These are phyloP conservation scores for Caranx melampygus DNA, from an alignment of 2,113 vertebrate species.

Conservation along the genomic window DNA sequence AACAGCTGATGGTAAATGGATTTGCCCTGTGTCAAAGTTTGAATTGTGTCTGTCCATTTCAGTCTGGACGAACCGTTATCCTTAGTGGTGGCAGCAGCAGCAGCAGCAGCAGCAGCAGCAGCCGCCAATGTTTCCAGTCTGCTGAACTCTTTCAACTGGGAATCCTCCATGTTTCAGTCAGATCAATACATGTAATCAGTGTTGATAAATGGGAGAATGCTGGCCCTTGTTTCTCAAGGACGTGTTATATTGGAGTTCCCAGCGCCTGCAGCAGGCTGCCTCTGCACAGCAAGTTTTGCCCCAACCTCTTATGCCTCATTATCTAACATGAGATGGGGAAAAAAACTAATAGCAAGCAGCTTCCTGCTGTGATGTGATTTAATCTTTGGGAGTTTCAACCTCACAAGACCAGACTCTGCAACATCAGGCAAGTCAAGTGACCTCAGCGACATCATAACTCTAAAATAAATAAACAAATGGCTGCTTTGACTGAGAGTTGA, in stretches of 20 bases:
- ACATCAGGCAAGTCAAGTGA: too few species aligned
- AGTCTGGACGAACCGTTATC: neutral
- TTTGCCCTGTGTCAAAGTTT: neutral
- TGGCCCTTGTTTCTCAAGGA: constrained; percentile 75
- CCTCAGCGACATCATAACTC: too few species aligned
- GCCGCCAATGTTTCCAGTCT: constrained; percentile 58
- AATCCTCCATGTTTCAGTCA: constrained; percentile 52
- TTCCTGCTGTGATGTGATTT: neutral
- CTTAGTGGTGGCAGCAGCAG: neutral
- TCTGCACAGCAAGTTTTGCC: neutral
- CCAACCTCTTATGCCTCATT: neutral
- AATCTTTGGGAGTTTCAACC: neutral
- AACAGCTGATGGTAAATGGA: neutral
- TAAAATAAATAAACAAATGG: too few species aligned
- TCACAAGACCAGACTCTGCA: too few species aligned
- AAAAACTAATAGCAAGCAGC: neutral
- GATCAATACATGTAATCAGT: constrained; percentile 87
- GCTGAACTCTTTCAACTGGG: constrained; percentile 60
- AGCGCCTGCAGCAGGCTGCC: neutral
- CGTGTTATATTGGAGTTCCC: constrained; percentile 18
- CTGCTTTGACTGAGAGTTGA: too few species aligned
- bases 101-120: neutral
- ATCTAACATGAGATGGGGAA: neutral
- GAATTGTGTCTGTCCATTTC: neutral
- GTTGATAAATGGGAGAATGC: constrained; percentile 80